Conservation (phyloP, 2,113 vertebrate species). For the Mastomys coucha region DNA sequence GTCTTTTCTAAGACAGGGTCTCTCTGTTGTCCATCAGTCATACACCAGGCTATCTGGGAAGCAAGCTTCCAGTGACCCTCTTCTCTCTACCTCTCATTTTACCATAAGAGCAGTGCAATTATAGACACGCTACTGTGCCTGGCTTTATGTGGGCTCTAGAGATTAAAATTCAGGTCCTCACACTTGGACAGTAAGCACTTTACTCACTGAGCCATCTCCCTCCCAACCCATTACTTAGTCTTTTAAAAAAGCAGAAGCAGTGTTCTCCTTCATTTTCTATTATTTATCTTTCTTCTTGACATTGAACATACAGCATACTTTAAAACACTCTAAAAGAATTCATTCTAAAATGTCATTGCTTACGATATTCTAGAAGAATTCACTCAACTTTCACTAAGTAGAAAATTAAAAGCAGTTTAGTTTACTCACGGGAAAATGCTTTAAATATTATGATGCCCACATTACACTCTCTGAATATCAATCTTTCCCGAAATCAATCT, state of each 20-base stretch:
- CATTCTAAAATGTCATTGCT: background rate
- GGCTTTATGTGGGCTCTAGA: background rate
- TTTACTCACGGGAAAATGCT: background rate
- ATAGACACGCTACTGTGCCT: background rate
- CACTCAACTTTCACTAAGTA: background rate
- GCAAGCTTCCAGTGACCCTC: background rate
- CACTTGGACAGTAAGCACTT: background rate
- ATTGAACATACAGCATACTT: background rate
- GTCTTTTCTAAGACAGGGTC: background rate
- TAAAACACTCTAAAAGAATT: background rate
- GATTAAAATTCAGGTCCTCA: background rate
- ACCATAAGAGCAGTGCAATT: background rate
- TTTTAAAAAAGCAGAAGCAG: background rate
- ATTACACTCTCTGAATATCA: background rate
- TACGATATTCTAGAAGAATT: background rate
- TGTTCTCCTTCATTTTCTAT: background rate
- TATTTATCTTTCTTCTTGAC: background rate
- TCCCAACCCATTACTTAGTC: background rate
- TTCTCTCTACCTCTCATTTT: background rate
- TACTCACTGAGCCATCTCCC: too few relatives aligned
- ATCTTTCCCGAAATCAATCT: background rate
- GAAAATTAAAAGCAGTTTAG: background rate
- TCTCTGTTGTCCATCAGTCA: background rate
- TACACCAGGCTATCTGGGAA: background rate
- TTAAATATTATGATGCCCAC: background rate